phyloP scores from a whole-genome alignment of 2,113 vertebrate species.

The Isichthys henryi region DNA sequence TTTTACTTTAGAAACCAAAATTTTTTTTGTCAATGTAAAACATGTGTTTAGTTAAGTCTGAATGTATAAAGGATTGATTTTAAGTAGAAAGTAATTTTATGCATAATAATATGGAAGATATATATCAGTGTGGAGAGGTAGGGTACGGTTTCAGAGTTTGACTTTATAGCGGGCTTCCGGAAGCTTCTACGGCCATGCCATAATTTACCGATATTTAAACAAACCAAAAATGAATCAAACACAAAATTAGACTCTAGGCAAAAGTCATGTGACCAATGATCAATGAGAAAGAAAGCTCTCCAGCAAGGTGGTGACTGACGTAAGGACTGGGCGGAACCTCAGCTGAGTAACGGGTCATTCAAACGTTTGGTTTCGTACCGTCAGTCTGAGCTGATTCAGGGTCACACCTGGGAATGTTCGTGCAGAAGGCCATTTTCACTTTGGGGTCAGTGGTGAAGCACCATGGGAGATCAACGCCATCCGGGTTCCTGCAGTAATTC shows the following conservation, averaged over 20 bases:
- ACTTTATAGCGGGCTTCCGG: not conserved
- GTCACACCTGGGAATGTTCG: constrained; percentile 86
- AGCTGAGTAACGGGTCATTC: not conserved
- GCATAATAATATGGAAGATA: not conserved
- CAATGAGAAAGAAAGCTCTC: not conserved
- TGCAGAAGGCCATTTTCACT: constrained; percentile 82
- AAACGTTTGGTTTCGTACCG: constrained; percentile 39
- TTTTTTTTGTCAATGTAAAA: constrained; percentile 8
- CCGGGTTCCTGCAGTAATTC: constrained; percentile 92
- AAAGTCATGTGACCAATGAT: not conserved
- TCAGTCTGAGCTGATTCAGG: constrained; percentile 43
- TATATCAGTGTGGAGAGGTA: not conserved
- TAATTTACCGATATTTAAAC: not conserved
- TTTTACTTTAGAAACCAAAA: constrained; percentile 30
- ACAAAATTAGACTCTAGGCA: not conserved
- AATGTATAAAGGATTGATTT: not conserved
- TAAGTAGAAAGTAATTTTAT: not conserved
- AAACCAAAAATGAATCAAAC: not conserved
- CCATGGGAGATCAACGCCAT: constrained; percentile 90
- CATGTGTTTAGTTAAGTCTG: not conserved
- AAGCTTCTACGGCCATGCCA: not conserved
- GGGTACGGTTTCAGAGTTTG: not conserved
- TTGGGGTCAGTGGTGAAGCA: constrained; percentile 91
- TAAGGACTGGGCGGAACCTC: not conserved
- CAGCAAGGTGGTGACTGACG: not conserved